Base-by-base conservation (phyloP, 2,888 invertebrate genomes). In the Penaeus monodon region DNA sequence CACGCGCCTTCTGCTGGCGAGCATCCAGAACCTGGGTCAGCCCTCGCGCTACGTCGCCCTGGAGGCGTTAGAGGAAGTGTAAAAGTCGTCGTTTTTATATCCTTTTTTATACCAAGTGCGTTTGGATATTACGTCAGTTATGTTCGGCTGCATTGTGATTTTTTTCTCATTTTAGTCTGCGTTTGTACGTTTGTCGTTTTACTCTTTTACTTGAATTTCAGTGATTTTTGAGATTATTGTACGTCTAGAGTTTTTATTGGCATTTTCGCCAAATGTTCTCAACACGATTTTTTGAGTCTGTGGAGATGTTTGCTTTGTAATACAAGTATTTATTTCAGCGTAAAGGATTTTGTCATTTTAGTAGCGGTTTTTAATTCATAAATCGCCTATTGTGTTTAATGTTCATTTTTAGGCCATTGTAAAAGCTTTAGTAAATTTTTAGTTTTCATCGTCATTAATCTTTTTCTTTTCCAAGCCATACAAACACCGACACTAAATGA, bases 191-290 rank as follows among this genome's bases (percentile, higher is more conserved):
- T 24, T 17, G 3, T 2, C n/a, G 29, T 70, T 70, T 70, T 70
- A 29, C 70, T 70, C n/a, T 70, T 70, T 70, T 70, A 29, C 70
- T 22, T 68, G 12, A 29, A 70, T 70, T 70, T 70, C 29, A 27
- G 70, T 70, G n/a, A 29, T 44, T 10, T 38, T 44, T 44, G 10
- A 44, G 44, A 44, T 44, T 44, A 44, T 44, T 44, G 44, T 44
- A 44, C 44, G 44, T 44, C 44, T 44, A 10, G 44, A 44, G 2
- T 70, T 29, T 70, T 70, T 24, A 29, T 29, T 29, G 27, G n/a
- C 70, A n/a, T 20, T 14, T 70, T 70, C 70, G n/a, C 29, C 70
- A 70, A 70, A 27, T 24, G n/a, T 70, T 70, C 70, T n/a, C 24
- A 10, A 68, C 12, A 17, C 12, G 27, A n/a, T 68, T 68, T 24